Evolutionary conservation across 2,888 invertebrate species (phyloP), one percentile per base, ranked within the genome.

Genomic region (Resseliella maxima): DNA sequence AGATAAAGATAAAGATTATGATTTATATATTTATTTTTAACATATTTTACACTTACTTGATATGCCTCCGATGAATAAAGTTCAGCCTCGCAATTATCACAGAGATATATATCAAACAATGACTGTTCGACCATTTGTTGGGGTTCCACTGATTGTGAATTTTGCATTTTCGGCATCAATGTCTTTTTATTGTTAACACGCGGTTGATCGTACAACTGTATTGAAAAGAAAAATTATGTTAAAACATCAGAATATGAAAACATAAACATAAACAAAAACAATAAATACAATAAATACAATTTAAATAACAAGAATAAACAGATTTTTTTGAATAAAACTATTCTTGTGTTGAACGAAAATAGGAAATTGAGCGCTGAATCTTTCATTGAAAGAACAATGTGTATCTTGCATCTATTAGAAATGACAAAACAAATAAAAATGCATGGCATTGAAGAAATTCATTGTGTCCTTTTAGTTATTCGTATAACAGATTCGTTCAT

Each of bases 11-110:
- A n/a, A n/a, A n/a, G n/a, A n/a, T n/a, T n/a, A n/a, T n/a, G n/a
- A n/a, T n/a, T n/a, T n/a, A n/a, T n/a, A n/a, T n/a, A n/a, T n/a
- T n/a, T n/a, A 12, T 46, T 12, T 8, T 46, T 12, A 46, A 6
- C 12, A 36, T 36, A 81, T 8, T 36, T 2, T 36, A 5, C 54
- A 87, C 87, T 89, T 91, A 93, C 93, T 92, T 92, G 91, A 89
- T 92, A 92, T 88, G 93, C 92, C 88, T 92, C 90, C 85, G 92
- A 90, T 85, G 93, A 92, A 88, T 94, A 93, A 89, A 95, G 93
- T 90, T 95, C 95, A 87, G 94, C 94, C 90, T 95, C 95, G 90
- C 95, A 95, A 89, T 93, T 94, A 89, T 95, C 95, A 90, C 95
- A 95, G 85, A 95, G 91, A 90, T 94, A 95, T 89, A 95, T 95